A percentile compares a stretch with the other conserved stretches of the same genome.
These are phyloP conservation scores for Propithecus coquereli DNA, from an alignment of 2,113 vertebrate genomes.

Conservation along the genomic window DNA sequence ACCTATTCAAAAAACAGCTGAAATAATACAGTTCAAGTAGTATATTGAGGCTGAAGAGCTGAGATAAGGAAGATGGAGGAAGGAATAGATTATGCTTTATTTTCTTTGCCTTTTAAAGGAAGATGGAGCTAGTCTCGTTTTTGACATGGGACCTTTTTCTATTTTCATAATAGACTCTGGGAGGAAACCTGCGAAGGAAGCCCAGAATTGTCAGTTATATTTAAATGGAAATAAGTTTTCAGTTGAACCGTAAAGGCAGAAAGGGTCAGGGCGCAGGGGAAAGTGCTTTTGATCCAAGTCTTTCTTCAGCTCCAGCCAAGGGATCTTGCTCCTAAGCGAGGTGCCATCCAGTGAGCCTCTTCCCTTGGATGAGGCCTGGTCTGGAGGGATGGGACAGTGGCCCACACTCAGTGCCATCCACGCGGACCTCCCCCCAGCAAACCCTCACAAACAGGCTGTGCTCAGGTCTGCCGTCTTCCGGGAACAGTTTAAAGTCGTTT, in stretches of 20 bases:
- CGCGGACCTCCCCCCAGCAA: accelerated
- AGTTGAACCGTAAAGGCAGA: too few relatives aligned
- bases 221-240: background rate
- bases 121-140: background rate
- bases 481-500: background rate
- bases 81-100: background rate
- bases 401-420: too few relatives aligned
- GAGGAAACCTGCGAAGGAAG: background rate
- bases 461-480: background rate
- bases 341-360: background rate
- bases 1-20: background rate
- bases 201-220: background rate
- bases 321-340: background rate
- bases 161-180: background rate
- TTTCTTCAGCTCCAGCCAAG: background rate
- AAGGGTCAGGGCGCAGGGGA: accelerated
- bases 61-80: background rate
- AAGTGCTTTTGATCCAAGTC: too few relatives aligned
- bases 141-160: background rate
- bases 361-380: background rate
- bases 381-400: background rate
- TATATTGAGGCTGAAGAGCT: background rate
- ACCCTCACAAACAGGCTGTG: too few relatives aligned
- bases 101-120: background rate
- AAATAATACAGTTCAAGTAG: background rate